Percentiles rank a stretch among this genome's conserved stretches.
phyloP scores from a whole-genome alignment of 2,888 invertebrate genomes.

The Phoenoteleia sp. region DNA sequence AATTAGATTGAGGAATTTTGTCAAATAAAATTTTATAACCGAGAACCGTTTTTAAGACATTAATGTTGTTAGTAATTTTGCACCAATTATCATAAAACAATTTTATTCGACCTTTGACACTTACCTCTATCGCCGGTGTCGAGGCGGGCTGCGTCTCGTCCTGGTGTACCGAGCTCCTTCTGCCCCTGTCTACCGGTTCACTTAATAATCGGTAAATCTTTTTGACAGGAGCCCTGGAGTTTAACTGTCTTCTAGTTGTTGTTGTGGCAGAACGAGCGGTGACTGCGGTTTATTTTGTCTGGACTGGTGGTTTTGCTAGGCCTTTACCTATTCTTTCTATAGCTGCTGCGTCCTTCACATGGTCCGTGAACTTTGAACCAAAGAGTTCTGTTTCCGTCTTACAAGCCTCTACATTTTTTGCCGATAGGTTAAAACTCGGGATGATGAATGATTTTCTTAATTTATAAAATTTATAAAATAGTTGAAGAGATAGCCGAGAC shows the following conservation, averaged over 20 bases:
- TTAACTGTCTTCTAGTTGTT: neutral
- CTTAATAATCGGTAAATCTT: neutral
- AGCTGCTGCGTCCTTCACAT: neutral
- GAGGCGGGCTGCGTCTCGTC: neutral
- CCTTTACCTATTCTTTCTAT: neutral
- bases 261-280: neutral
- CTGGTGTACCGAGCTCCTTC: neutral
- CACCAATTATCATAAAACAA: neutral
- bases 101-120: neutral
- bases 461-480: neutral
- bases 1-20: neutral
- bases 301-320: neutral
- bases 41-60: neutral
- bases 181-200: neutral
- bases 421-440: neutral
- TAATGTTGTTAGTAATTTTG: neutral
- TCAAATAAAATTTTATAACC: neutral
- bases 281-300: neutral
- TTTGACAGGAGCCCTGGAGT: conserved; percentile 3
- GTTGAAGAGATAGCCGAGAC: neutral
- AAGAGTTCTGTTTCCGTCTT: neutral
- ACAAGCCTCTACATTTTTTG: neutral
- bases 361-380: neutral
- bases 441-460: neutral
- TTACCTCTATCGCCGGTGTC: neutral